Conservation (phyloP, 1,140 invertebrate species). For the Pinna nobilis region DNA sequence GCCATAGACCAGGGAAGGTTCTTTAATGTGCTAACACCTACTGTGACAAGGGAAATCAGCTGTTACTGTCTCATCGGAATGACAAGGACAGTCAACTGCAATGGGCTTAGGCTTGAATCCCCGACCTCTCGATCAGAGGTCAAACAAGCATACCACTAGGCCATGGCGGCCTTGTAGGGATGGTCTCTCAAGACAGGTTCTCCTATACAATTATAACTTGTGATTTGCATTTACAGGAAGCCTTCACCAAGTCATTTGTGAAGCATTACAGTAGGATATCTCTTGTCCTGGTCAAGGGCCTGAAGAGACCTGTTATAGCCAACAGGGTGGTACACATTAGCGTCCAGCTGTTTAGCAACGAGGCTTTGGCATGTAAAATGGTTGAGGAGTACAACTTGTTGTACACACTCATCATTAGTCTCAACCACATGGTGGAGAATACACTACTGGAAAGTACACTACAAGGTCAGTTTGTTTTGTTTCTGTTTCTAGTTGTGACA, state of each 20-base stretch:
- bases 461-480: slow-evolving; percentile 81
- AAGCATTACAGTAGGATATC: slow-evolving; percentile 96
- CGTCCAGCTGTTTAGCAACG: slow-evolving; percentile 96
- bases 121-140: too few species aligned
- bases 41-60: too few species aligned
- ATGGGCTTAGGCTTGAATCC: too few species aligned
- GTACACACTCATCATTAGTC: slow-evolving; percentile 94
- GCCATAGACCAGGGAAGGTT: too few species aligned
- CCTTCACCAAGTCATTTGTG: slow-evolving; percentile 94
- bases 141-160: too few species aligned
- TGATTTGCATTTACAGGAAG: slow-evolving; percentile 79
- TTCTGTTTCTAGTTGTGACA: too few species aligned
- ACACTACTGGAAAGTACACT: slow-evolving; percentile 91
- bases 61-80: too few species aligned
- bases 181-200: background rate
- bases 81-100: too few species aligned
- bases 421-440: slow-evolving; percentile 95
- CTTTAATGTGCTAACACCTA: too few species aligned
- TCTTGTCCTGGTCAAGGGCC: slow-evolving; percentile 89
- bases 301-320: slow-evolving; percentile 82
- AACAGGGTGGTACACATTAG: slow-evolving; percentile 98
- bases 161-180: background rate
- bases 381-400: slow-evolving; percentile 91
- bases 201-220: background rate
- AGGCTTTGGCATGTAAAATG: slow-evolving; percentile 91